phyloP scores from a whole-genome alignment of 2,113 vertebrate species.

The Gadus chalcogrammus region DNA sequence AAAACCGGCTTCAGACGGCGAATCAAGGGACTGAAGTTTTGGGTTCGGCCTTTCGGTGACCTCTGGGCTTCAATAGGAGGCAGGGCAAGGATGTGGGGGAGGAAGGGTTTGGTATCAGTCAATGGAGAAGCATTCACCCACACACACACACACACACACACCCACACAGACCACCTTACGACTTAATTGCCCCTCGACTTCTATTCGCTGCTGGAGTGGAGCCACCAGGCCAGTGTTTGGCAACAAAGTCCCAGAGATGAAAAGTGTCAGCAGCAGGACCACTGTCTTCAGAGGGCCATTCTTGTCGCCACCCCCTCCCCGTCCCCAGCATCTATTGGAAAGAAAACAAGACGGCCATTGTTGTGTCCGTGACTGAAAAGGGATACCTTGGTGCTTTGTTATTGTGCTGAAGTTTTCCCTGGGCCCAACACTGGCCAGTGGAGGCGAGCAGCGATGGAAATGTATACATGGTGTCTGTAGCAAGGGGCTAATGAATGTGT shows the following conservation, averaged over 20 bases:
- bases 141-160: conserved; percentile 6
- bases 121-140: no score
- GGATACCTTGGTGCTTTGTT: conserved; percentile 52
- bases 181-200: conserved; percentile 46
- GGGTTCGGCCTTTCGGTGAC: conserved; percentile 38
- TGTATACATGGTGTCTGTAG: no score
- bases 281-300: neutral
- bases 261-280: conserved; percentile 37
- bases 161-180: conserved; percentile 31
- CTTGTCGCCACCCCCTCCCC: no score
- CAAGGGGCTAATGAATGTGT: no score
- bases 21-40: no score
- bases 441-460: conserved; percentile 4
- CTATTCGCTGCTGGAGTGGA: conserved; percentile 40
- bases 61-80: conserved; percentile 44
- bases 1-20: no score
- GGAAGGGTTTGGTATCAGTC: no score
- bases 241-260: conserved; percentile 44
- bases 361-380: conserved; percentile 40
- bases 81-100: conserved; percentile 23
- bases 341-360: conserved; percentile 22
- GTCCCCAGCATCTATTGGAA: neutral
- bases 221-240: conserved; percentile 40
- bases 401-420: conserved; percentile 2
- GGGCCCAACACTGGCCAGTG: neutral